Evolutionary conservation across 2,113 vertebrate species (phyloP), one percentile per base, ranked within the genome.

Genomic region (Crocuta crocuta): DNA sequence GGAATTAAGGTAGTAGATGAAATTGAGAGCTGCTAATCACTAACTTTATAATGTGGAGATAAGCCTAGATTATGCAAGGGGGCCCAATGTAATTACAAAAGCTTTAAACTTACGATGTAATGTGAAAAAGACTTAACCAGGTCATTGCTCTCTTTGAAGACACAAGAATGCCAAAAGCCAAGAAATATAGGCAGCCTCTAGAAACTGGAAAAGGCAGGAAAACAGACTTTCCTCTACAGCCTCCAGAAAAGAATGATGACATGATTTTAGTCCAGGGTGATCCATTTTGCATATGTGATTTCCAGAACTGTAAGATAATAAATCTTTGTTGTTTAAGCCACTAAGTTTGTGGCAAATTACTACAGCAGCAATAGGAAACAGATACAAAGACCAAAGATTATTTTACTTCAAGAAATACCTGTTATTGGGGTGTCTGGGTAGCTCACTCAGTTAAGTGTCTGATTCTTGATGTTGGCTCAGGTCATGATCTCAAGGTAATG

Each of bases 391-490:
- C 2, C 21, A 76, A 95, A 68, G 12, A 95, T 12, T 2, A 11
- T 95, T 95, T 93, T 88, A 86, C 4, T 79, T 35, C 58, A 63
- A 93, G 88, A 97, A 53, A 1, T 35, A 35, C 74, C 58, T 61
- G 9, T 61, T 61, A 7, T 23, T 61, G 21, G 17, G 58, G 7
- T 23, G 16, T 19, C 58, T 23, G 19, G 21, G 58, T 61, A 23
- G 21, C 58, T 61, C 19, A 61, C 58, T 61, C 58, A 61, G 58
- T 61, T 61, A 61, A 61, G 58, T 21, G 23, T 61, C 58, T 61
- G 58, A 61, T 17, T 61, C 7, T 23, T 61, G 58, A 61, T 61
- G 21, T 61, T 21, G 21, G 7, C 58, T 61, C 58, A 3, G 58
- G 58, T 61, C 58, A 61, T 23, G 58, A 61, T 23, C 58, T 23